A percentile compares a stretch with the other conserved stretches of the same genome.
Conservation (phyloP, 1,140 invertebrate genomes). For the Bicyclus anynana region DNA sequence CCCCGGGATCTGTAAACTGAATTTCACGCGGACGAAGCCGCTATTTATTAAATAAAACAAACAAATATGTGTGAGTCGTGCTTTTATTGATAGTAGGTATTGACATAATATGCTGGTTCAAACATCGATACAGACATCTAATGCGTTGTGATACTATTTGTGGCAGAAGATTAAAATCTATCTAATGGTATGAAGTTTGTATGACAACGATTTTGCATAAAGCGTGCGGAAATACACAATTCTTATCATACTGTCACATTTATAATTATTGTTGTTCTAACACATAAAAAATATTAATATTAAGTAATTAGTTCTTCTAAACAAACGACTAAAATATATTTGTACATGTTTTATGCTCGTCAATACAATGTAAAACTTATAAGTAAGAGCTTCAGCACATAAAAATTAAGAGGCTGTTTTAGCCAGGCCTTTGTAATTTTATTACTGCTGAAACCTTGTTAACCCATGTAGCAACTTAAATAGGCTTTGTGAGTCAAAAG, state of each 20-base stretch:
- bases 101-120: conserved; percentile 5
- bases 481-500: too few species aligned
- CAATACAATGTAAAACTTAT: not conserved
- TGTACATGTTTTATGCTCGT: not conserved
- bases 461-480: too few species aligned
- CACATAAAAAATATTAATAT: not conserved
- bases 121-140: conserved; percentile 8
- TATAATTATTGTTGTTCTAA: not conserved
- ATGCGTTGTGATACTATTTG: conserved; percentile 1
- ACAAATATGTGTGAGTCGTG: not conserved
- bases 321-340: conserved; percentile 1
- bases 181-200: conserved; percentile 26
- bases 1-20: too few species aligned
- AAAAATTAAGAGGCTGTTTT: too few species aligned
- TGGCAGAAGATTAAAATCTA: conserved; percentile 16
- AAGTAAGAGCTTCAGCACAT: not conserved
- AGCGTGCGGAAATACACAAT: conserved; percentile 1
- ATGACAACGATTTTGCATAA: conserved; percentile 4
- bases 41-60: conserved; percentile 7
- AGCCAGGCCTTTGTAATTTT: too few species aligned
- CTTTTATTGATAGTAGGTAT: conserved; percentile 17
- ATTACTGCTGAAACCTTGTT: too few species aligned
- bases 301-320: not conserved
- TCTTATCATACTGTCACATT: not conserved
- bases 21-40: too few species aligned